These are phyloP conservation scores for Caenorhabditis afra DNA, from an alignment of 2,888 invertebrate species.

Conservation along the genomic window DNA sequence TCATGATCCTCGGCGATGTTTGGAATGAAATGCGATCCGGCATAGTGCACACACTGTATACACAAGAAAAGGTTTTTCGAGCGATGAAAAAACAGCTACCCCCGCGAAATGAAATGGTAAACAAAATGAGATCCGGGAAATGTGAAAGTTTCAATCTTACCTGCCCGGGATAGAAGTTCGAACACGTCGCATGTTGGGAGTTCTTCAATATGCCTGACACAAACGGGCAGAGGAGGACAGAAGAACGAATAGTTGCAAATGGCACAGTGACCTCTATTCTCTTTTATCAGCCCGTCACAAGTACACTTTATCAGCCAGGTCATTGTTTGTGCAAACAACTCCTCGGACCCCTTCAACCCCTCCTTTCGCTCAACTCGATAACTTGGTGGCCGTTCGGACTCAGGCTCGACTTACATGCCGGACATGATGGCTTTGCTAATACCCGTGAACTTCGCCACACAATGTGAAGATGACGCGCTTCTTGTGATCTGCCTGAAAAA, in stretches of 20 bases:
- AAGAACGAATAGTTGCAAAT: too few species aligned
- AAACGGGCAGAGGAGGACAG: too few species aligned
- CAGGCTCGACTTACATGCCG: conserved; percentile 49
- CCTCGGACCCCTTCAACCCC: not conserved
- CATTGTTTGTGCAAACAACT: too few species aligned
- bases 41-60: too few species aligned
- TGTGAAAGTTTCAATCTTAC: too few species aligned
- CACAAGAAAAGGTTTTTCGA: not conserved
- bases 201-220: not conserved
- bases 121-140: not conserved
- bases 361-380: conserved; percentile 6
- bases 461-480: conserved; percentile 31
- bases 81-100: conserved; percentile 9
- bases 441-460: conserved; percentile 47
- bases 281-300: too few species aligned
- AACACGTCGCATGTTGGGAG: too few species aligned
- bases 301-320: too few species aligned
- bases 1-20: conserved; percentile 10
- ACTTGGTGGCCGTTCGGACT: conserved; percentile 17
- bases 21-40: conserved; percentile 41
- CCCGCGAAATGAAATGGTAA: conserved; percentile 11
- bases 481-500: conserved; percentile 30
- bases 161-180: too few species aligned
- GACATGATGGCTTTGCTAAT: conserved; percentile 47
- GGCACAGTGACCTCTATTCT: too few species aligned